Percentiles rank a stretch among this genome's conserved stretches.
Evolutionary conservation across 1,140 invertebrate species (phyloP).

Genomic region (Drosophila lacertosa): DNA sequence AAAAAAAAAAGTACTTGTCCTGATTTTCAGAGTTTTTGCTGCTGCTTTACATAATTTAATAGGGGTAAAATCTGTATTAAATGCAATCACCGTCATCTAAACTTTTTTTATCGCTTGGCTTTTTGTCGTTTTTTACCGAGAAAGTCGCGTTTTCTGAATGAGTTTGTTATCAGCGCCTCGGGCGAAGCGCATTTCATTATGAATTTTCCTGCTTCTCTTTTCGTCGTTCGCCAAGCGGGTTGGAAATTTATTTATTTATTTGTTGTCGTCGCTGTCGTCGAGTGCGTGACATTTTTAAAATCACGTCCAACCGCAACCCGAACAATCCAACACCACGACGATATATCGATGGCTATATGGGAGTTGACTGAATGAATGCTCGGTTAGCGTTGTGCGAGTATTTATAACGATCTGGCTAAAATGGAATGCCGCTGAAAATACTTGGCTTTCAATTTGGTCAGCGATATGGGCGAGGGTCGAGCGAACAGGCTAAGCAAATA

Average conservation of each 20-base stretch:
- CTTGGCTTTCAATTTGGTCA: constrained; percentile 49
- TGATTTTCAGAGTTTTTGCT: background rate
- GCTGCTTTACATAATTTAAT: background rate
- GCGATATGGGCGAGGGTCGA: constrained; percentile 14
- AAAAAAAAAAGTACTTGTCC: background rate
- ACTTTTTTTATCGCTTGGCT: background rate
- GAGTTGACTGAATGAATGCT: constrained; percentile 48
- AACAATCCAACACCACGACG: constrained; percentile 48
- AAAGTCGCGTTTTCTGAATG: constrained; percentile 57
- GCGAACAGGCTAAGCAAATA: constrained; percentile 7
- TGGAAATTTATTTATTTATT: constrained; percentile 45
- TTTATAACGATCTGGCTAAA: constrained; percentile 63
- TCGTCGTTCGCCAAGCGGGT: constrained; percentile 5
- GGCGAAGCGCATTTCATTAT: constrained; percentile 20
- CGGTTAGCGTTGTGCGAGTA: constrained; percentile 27
- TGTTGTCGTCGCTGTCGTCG: constrained; percentile 11
- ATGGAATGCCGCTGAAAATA: constrained; percentile 27
- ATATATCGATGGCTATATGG: constrained; percentile 56
- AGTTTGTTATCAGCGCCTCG: constrained; percentile 43
- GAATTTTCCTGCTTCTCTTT: constrained; percentile 1
- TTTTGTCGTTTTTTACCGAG: background rate
- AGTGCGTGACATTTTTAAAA: constrained; percentile 77
- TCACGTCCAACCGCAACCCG: constrained; percentile 70
- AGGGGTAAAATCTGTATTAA: background rate
- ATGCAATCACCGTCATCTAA: constrained; percentile 9